Base-by-base conservation (phyloP, 2,888 invertebrate species). In the Yponomeuta cagnagella region DNA sequence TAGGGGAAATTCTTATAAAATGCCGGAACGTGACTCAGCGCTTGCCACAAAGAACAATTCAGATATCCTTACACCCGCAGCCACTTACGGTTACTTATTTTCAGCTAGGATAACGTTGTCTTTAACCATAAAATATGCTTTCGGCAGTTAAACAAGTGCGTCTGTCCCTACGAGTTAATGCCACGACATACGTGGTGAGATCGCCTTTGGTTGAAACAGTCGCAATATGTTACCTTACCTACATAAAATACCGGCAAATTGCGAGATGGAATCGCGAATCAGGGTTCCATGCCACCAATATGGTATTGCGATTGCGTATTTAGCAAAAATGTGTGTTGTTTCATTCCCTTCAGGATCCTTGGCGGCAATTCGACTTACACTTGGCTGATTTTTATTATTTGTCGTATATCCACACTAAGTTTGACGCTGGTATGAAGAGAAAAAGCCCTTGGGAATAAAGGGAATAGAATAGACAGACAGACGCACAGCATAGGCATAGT, bases 11-110 rank as follows among this genome's bases (percentile, higher is more conserved):
- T 33, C 48, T 70, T 70, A 43, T 88, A 89, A 88, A 89, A 87
- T 79, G 84, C 84, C 85, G 79, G 85, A 80, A 88, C 88, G 90
- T 89, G 90, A 86, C 84, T 81, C 75, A 78, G 81, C 75, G 78
- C 75, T 84, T 80, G 80, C 79, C 81, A 85, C 83, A 85, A 86
- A 84, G 83, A 83, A 85, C 80, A 84, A 82, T 82, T 81, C 79
- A 58, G 48, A 76, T 79, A 77, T 52, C 58, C 48, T 48, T n/a
- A 48, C 37, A n/a, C 31, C 8, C 52, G 23, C 9, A 33, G 15
- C 12, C 48, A 69, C 52, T 52, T 58, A 68, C n/a, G n/a, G 33
- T 48, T 48, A 48, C 68, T 68, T 43, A 65, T 65, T 10, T 30
- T 10, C 30, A 33, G 65, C 65, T 30, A 65, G 65, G 65, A 30